phyloP scores from a whole-genome alignment of 2,797 vertebrate species.

The Arrhamphus sclerolepis region DNA sequence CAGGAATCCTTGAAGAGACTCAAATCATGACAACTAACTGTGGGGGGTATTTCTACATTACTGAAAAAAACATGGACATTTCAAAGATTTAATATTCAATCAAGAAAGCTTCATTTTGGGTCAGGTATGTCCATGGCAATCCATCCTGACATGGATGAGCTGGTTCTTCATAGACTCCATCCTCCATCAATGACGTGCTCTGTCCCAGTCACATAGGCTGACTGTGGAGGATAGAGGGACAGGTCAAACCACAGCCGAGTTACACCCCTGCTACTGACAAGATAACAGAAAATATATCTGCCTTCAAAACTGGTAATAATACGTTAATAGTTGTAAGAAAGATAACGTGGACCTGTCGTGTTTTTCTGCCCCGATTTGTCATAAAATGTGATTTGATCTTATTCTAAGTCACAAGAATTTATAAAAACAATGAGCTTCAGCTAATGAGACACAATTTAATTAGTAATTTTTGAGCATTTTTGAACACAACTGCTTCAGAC shows the following conservation, averaged over 20 bases:
- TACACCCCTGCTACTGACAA: not conserved
- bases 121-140: not conserved
- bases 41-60: too few relatives aligned
- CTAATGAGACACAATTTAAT: too few relatives aligned
- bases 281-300: not conserved
- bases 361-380: too few relatives aligned
- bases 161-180: conserved; percentile 86
- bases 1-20: too few relatives aligned
- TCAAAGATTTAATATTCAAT: not conserved
- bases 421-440: too few relatives aligned
- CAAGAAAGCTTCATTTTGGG: conserved; percentile 14
- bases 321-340: too few relatives aligned
- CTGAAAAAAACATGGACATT: not conserved
- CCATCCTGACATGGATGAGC: not conserved
- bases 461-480: too few relatives aligned
- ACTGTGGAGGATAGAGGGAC: conserved; percentile 76
- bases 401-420: too few relatives aligned
- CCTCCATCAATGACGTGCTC: conserved; percentile 94
- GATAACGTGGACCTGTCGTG: too few relatives aligned
- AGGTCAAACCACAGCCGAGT: conserved; percentile 10
- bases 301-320: not conserved
- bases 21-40: too few relatives aligned
- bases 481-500: too few relatives aligned
- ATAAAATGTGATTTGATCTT: too few relatives aligned
- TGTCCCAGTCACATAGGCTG: conserved; percentile 91